phyloP scores from a whole-genome alignment of 92 coral and sea anemone species.

The Phenganax marumi region DNA sequence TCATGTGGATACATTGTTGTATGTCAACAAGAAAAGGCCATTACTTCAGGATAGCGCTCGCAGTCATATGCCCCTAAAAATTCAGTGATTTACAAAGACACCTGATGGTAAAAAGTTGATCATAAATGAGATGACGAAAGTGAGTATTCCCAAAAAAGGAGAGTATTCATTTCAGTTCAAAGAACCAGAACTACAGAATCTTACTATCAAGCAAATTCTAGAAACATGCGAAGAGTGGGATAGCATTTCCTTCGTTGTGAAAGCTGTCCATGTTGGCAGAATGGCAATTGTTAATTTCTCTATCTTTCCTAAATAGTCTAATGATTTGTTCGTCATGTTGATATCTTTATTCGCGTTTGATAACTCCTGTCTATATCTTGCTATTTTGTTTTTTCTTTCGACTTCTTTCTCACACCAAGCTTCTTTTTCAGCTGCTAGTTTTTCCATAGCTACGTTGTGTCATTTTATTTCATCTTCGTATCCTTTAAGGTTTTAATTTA shows the following conservation, averaged over 20 bases:
- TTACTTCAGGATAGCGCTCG: constrained; percentile 1
- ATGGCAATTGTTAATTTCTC: background rate
- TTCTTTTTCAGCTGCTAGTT: too few relatives aligned
- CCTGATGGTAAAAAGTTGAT: constrained; percentile 15
- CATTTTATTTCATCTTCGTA: too few relatives aligned
- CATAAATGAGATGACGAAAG: constrained; percentile 27
- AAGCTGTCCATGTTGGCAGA: constrained; percentile 5
- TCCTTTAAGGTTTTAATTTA: too few relatives aligned
- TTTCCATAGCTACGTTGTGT: too few relatives aligned
- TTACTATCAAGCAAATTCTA: background rate
- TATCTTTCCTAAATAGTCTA: too few relatives aligned
- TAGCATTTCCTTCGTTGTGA: constrained; percentile 12
- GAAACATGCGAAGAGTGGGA: constrained; percentile 21
- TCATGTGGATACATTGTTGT: background rate
- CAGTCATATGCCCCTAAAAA: background rate
- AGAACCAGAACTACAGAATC: background rate
- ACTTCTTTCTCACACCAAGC: too few relatives aligned
- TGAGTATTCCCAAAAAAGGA: background rate
- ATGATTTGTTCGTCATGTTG: too few relatives aligned
- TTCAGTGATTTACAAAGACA: constrained; percentile 2
- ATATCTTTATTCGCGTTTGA: too few relatives aligned
- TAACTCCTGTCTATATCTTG: too few relatives aligned
- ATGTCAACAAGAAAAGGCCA: constrained; percentile 21
- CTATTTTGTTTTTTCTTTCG: too few relatives aligned
- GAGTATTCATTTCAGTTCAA: constrained; percentile 14